A percentile compares a stretch with the other conserved stretches of the same genome.
phyloP scores from a whole-genome alignment of 2,113 vertebrate species.

The Anas platyrhynchos region DNA sequence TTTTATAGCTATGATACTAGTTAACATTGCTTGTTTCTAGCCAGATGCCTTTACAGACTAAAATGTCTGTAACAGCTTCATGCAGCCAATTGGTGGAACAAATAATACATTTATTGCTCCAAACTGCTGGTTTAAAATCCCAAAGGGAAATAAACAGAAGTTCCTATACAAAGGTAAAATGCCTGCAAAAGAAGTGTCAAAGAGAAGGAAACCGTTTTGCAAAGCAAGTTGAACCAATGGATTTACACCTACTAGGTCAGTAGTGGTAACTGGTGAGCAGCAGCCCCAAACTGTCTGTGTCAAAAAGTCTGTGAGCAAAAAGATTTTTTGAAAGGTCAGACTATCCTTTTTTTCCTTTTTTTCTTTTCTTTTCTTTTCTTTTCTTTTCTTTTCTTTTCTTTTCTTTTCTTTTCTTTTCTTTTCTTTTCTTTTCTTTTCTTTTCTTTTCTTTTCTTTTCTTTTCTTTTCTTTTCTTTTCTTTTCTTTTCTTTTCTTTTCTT shows the following conservation, averaged over 20 bases:
- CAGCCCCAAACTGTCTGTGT: not conserved
- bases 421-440: not conserved
- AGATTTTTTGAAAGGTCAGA: not conserved
- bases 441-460: not conserved
- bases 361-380: not conserved
- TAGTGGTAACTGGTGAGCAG: not conserved
- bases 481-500: not conserved
- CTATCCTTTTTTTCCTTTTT: not conserved
- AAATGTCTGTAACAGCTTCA: not conserved
- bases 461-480: not conserved
- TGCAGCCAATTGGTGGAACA: not conserved
- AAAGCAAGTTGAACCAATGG: not conserved
- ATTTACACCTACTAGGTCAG: not conserved
- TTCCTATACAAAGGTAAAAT: not conserved
- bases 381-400: not conserved
- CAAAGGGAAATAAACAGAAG: not conserved
- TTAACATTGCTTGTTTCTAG: slow-evolving; percentile 28
- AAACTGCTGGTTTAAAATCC: slow-evolving; percentile 36
- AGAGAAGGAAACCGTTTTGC: not conserved
- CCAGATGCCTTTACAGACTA: slow-evolving; percentile 36
- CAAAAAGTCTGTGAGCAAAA: not conserved
- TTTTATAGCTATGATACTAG: slow-evolving; percentile 47
- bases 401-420: not conserved
- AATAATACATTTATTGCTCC: not conserved
- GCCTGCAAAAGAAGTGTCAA: slow-evolving; percentile 1